Evolutionary conservation across 2,113 vertebrate genomes (phyloP), one percentile per base, ranked within the genome.

Genomic region (Triplophysa dalaica): DNA sequence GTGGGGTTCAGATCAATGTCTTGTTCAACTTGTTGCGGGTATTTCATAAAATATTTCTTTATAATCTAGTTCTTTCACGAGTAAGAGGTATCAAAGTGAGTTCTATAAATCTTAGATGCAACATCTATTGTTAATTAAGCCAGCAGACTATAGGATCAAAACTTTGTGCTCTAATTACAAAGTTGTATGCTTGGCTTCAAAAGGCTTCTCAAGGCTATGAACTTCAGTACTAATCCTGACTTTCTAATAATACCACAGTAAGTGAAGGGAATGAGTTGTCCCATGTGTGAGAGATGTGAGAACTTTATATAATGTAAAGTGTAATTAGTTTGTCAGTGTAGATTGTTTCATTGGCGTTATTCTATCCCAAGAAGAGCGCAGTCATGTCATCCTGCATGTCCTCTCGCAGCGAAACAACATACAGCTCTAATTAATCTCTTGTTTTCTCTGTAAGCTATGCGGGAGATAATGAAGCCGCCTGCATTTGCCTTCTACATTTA

Each of bases 361-460:
- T 78, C 82, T 77, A 43, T 80, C 58, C 26, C 67, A 77, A 72
- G 70, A 75, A 83, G 70, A 68, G 22, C 52, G 64, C 26, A 3
- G 66, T 8, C 52, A 26, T 67, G 64, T 75, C 76, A 70, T 70
- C 54, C 48, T 16, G 4, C 9, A 77, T 21, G 61, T 65, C 45
- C 60, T 26, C 45, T 38, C 19, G 54, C 62, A 4, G 3, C 3
- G 3, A 63, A 61, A 65, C 24, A 21, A 62, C 26, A 9, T 45
- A 9, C 62, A 33, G 45, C 24, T 5, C 24, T 64, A 78, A 82
- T 75, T 75, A 69, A 81, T 78, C 52, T 84, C 68, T 70, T 77
- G 75, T 70, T 81, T 76, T 74, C 56, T 62, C 29, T 77, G 50
- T 77, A 81, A 80, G 43, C 66, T 69, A 75, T 86, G 70, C 61